These are phyloP conservation scores for Pseudochirops corinnae DNA, from an alignment of 2,797 vertebrate species.

Conservation along the genomic window DNA sequence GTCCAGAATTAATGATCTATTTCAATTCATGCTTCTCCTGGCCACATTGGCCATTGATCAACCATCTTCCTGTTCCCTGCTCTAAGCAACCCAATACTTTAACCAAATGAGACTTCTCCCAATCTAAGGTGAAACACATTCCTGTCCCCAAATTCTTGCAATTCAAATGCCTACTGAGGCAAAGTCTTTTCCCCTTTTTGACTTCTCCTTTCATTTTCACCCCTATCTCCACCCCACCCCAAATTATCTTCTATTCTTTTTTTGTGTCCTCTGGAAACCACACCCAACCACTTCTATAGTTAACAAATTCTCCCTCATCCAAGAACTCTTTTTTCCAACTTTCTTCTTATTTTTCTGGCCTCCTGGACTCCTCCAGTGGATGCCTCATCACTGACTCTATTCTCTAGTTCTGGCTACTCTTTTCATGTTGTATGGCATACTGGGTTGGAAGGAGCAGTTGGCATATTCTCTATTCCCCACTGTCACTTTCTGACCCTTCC, in stretches of 20 bases:
- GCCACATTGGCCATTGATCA: not conserved
- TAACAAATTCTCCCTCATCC: not conserved
- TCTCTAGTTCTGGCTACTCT: not conserved
- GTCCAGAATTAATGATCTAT: not conserved
- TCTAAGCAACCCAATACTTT: not conserved
- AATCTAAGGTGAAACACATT: not conserved
- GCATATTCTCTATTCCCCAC: not conserved
- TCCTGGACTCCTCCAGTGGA: not conserved
- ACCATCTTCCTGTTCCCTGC: not conserved
- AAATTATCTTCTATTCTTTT: not conserved
- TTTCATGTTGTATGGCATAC: not conserved
- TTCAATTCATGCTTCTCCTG: not conserved
- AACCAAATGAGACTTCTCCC: not conserved
- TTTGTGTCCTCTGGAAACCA: not conserved
- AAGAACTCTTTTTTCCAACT: not conserved
- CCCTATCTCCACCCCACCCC: not conserved
- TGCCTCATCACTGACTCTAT: not conserved
- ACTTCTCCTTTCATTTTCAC: not conserved
- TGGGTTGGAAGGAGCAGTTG: not conserved
- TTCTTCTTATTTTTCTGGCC: not conserved
- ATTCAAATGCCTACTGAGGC: not conserved
- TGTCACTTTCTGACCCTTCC: not conserved
- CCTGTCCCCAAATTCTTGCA: not conserved
- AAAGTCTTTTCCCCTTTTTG: not conserved
- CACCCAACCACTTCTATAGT: not conserved